phyloP scores from a whole-genome alignment of 2,113 vertebrate genomes.

The Phodopus roborovskii region DNA sequence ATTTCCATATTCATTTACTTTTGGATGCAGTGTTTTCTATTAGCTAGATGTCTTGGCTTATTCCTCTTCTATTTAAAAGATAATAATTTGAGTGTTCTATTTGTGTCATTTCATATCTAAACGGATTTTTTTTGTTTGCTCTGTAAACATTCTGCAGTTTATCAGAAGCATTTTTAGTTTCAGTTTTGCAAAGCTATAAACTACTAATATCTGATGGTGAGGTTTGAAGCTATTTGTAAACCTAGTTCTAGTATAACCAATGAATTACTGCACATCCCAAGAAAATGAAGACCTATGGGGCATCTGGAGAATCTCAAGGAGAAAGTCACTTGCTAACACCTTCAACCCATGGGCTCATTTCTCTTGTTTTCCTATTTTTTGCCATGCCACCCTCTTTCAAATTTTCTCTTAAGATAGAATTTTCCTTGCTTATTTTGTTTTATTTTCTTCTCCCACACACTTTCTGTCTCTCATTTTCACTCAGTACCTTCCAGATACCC shows the following conservation, averaged over 20 bases:
- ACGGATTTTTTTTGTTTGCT: background rate
- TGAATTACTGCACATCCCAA: background rate
- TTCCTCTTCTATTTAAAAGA: background rate
- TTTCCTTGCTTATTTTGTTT: background rate
- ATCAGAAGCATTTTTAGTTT: constrained; percentile 46
- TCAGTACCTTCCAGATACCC: background rate
- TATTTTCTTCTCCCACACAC: background rate
- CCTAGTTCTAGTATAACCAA: background rate
- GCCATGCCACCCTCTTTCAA: background rate
- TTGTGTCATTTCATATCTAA: constrained; percentile 28
- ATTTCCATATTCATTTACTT: background rate
- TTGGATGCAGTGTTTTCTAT: background rate
- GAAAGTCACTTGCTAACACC: background rate
- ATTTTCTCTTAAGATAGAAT: background rate
- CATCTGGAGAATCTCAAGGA: background rate
- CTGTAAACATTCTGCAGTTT: background rate
- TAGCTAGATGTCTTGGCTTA: constrained; percentile 27
- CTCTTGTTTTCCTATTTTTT: background rate
- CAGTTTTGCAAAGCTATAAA: constrained; percentile 20
- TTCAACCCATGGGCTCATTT: background rate
- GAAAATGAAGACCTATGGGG: background rate
- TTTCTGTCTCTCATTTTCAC: background rate
- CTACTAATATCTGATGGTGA: background rate
- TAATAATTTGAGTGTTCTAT: background rate
- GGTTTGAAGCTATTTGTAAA: background rate